These are phyloP conservation scores for Muschampia plurimacula DNA, from an alignment of 2,888 invertebrate genomes.

Conservation along the genomic window DNA sequence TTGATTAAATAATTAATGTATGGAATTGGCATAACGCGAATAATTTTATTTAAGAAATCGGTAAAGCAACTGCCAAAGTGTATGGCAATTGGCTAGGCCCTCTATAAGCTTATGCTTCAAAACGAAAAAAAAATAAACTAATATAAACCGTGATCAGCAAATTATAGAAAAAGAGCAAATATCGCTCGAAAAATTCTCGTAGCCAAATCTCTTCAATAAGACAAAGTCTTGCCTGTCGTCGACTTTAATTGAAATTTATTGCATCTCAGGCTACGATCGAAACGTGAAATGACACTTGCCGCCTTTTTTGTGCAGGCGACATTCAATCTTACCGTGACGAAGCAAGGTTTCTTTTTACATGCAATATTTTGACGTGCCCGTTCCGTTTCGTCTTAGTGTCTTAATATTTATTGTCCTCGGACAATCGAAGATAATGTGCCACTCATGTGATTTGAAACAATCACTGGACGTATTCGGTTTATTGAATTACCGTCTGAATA, in stretches of 20 bases:
- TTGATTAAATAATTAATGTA: no score
- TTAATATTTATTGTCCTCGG: conserved; percentile 68
- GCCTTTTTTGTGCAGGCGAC: conserved; percentile 46
- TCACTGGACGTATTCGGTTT: conserved; percentile 71
- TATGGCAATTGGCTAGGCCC: no score
- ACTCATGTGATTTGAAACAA: conserved; percentile 82
- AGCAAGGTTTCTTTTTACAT: conserved; percentile 51
- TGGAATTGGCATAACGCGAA: no score
- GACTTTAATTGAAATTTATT: conserved; percentile 84
- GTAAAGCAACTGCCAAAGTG: no score
- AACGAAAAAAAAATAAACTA: no score
- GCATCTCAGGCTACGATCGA: conserved; percentile 67
- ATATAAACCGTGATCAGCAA: no score
- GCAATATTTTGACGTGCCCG: conserved; percentile 49
- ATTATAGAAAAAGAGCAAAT: conserved; percentile 32
- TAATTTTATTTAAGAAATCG: no score
- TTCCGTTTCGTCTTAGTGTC: conserved; percentile 58
- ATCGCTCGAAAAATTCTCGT: conserved; percentile 54
- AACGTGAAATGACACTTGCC: conserved; percentile 64
- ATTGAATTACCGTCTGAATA: conserved; percentile 68
- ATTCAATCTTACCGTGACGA: conserved; percentile 50
- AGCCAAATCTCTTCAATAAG: conserved; percentile 74
- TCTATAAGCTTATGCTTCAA: no score
- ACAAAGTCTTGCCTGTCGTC: conserved; percentile 76
- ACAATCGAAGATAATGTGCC: conserved; percentile 82